Conservation (phyloP, 2,113 vertebrate genomes). For the Malurus alboscapulatus region DNA sequence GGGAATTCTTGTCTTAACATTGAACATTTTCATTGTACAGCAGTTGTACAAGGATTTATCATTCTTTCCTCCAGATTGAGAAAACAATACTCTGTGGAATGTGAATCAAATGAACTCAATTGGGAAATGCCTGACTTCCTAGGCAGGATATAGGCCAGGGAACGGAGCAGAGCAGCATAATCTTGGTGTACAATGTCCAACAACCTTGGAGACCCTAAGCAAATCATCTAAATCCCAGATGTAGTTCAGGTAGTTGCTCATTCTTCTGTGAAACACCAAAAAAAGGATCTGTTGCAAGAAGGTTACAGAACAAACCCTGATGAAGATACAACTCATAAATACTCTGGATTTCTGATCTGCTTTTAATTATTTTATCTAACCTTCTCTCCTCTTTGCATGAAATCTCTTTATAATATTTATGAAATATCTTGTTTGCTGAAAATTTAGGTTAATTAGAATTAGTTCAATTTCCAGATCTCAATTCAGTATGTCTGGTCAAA, state of each 20-base stretch:
- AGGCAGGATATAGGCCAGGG: neutral
- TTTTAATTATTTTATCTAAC: neutral
- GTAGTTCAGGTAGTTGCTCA: neutral
- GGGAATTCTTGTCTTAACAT: neutral
- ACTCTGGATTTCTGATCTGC: neutral
- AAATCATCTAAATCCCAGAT: neutral
- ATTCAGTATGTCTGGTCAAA: neutral
- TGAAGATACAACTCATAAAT: neutral
- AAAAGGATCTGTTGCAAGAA: neutral
- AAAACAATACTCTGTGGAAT: neutral
- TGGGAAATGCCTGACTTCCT: neutral
- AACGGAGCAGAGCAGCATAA: neutral
- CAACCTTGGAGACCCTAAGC: neutral
- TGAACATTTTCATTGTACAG: neutral
- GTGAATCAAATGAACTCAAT: neutral
- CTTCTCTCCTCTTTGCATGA: neutral
- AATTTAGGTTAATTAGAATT: neutral
- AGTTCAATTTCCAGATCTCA: neutral
- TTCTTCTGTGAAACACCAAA: neutral
- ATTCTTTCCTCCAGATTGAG: neutral
- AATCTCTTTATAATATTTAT: neutral
- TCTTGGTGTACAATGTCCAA: accelerated
- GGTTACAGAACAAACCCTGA: neutral
- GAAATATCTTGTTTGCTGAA: neutral
- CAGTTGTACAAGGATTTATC: neutral